These are phyloP conservation scores for Eremophila alpestris DNA, from an alignment of 2,797 vertebrate genomes.

Conservation along the genomic window DNA sequence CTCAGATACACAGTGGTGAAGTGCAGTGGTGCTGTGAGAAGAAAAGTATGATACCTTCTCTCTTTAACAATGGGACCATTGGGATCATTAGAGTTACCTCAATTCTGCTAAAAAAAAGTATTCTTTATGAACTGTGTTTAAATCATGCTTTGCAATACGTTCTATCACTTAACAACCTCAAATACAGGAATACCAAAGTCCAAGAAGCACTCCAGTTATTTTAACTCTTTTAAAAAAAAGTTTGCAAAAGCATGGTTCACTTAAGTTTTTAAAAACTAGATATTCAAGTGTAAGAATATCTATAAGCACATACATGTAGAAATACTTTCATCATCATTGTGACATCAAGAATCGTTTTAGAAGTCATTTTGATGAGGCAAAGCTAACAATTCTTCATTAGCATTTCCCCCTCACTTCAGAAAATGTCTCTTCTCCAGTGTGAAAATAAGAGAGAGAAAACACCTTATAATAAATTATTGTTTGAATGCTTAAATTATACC, in stretches of 20 bases:
- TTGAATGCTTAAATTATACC: not conserved
- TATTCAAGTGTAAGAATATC: not conserved
- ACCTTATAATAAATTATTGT: not conserved
- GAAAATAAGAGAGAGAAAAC: not conserved
- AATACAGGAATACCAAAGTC: not conserved
- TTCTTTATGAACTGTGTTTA: not conserved
- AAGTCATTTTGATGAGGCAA: not conserved
- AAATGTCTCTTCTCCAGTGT: not conserved
- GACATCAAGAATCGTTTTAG: not conserved
- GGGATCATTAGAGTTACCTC: not conserved
- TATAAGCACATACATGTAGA: not conserved
- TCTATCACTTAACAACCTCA: not conserved
- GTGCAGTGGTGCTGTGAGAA: not conserved
- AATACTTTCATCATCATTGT: not conserved
- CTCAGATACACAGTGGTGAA: not conserved
- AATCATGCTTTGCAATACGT: not conserved
- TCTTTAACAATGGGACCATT: not conserved
- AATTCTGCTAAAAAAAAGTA: not conserved
- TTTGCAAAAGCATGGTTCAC: not conserved
- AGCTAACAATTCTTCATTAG: not conserved
- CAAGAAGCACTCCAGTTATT: not conserved
- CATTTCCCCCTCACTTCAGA: not conserved
- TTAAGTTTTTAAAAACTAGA: not conserved
- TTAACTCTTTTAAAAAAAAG: not conserved
- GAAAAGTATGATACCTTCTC: not conserved